Percentiles rank a stretch among this genome's conserved stretches.
phyloP scores from a whole-genome alignment of 2,113 vertebrate genomes.

The Macquaria ambigua region DNA sequence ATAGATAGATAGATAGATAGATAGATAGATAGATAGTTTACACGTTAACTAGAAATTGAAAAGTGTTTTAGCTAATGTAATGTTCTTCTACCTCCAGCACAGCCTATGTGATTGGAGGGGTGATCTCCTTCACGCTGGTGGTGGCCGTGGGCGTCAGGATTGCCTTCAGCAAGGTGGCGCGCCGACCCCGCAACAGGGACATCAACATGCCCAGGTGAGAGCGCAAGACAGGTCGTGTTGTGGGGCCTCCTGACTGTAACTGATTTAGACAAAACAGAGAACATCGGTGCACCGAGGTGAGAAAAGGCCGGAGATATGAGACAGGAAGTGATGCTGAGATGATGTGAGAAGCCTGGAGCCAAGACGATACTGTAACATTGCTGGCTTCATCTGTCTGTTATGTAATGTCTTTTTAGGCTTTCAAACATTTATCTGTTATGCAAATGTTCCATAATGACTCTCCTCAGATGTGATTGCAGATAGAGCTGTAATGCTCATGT shows the following conservation, averaged over 20 bases:
- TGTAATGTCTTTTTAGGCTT: too few species aligned
- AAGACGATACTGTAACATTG: too few species aligned
- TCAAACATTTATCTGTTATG: too few species aligned
- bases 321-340: neutral
- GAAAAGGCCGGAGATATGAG: neutral
- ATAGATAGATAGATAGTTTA: too few species aligned
- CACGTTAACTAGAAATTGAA: neutral
- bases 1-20: too few species aligned
- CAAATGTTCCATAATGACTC: too few species aligned
- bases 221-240: neutral
- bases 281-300: neutral
- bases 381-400: too few species aligned
- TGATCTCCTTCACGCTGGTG: constrained; percentile 92
- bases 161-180: constrained; percentile 92
- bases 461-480: too few species aligned
- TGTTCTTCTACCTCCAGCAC: constrained; percentile 75
- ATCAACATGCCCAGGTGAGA: constrained; percentile 92
- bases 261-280: neutral
- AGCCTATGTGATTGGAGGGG: constrained; percentile 91
- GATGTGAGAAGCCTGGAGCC: neutral
- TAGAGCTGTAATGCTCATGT: too few species aligned
- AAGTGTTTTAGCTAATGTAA: too few species aligned
- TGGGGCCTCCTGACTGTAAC: neutral
- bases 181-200: constrained; percentile 88
- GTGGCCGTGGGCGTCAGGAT: constrained; percentile 90